A percentile compares a stretch with the other conserved stretches of the same genome.
These are phyloP conservation scores for Brevimyrus niger DNA, from an alignment of 2,113 vertebrate genomes.

Conservation along the genomic window DNA sequence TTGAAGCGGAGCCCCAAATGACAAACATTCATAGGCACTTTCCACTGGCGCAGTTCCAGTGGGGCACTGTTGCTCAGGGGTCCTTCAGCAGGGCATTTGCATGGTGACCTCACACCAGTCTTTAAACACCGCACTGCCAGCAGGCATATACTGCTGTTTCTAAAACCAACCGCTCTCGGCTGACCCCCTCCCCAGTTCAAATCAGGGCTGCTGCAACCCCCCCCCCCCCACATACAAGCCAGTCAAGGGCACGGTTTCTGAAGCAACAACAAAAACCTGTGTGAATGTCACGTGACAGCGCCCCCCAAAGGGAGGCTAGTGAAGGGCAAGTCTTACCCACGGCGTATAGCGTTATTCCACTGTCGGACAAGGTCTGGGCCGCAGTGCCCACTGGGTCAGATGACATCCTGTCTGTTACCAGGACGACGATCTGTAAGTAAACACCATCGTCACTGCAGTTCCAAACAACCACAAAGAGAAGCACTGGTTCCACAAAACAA, in stretches of 20 bases:
- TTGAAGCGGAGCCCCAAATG: not conserved
- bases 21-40: not conserved
- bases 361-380: slow-evolving; percentile 54
- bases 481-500: not conserved
- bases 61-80: not conserved
- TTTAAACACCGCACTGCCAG: not conserved
- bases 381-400: slow-evolving; percentile 56
- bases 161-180: not conserved
- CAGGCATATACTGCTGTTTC: not conserved
- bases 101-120: not conserved
- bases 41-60: not conserved
- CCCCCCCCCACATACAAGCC: not conserved
- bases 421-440: slow-evolving; percentile 58
- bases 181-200: not conserved
- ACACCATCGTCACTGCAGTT: not conserved
- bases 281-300: not conserved
- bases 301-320: slow-evolving; percentile 21
- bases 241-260: not conserved
- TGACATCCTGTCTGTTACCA: slow-evolving; percentile 72
- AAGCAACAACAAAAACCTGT: not conserved
- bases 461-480: not conserved
- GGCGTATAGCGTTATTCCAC: slow-evolving; percentile 71
- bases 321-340: slow-evolving; percentile 62
- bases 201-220: not conserved
- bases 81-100: not conserved